Conservation (phyloP, 2,113 vertebrate species). For the Tautogolabrus adspersus region DNA sequence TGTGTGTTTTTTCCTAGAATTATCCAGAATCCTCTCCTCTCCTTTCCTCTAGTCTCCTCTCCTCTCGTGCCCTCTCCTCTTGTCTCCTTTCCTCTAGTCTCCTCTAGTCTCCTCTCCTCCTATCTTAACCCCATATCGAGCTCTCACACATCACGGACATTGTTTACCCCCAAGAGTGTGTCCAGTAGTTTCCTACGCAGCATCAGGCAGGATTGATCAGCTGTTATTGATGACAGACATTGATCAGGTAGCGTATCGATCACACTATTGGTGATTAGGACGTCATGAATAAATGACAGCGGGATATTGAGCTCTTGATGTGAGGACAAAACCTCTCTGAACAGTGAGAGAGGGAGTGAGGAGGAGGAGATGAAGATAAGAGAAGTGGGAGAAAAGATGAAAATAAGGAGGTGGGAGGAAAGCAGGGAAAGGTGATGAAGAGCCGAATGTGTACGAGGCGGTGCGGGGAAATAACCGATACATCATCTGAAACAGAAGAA, state of each 20-base stretch:
- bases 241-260: constrained; percentile 71
- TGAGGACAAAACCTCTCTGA: constrained; percentile 48
- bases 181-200: constrained; percentile 47
- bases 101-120: not conserved
- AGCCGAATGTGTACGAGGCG: not conserved
- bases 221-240: constrained; percentile 64
- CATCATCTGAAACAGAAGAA: not conserved
- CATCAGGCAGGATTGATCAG: constrained; percentile 64
- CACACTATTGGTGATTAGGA: constrained; percentile 73
- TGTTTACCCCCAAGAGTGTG: constrained; percentile 55
- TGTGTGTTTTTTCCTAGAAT: no score
- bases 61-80: no score
- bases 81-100: no score
- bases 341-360: constrained; percentile 11
- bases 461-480: not conserved
- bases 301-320: constrained; percentile 54
- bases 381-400: not conserved
- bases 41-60: no score
- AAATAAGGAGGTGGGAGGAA: not conserved
- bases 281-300: constrained; percentile 74
- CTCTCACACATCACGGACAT: constrained; percentile 8
- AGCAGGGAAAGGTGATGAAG: not conserved
- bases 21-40: no score
- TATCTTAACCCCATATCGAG: not conserved
- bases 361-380: not conserved